phyloP scores from a whole-genome alignment of 1,140 invertebrate species.

The Drosophila chauvacae region DNA sequence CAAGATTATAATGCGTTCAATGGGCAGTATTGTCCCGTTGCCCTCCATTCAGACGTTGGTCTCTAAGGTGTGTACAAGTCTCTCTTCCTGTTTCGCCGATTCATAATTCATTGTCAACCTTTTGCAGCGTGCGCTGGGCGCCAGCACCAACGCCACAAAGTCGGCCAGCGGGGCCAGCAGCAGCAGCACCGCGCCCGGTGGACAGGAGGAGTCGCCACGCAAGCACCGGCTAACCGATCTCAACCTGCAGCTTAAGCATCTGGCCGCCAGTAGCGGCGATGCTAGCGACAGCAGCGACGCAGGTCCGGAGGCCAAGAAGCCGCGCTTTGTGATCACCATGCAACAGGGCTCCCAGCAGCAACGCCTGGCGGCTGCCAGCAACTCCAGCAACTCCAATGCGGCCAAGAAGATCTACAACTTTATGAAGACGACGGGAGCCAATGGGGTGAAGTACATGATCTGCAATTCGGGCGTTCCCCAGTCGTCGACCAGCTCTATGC shows the following conservation, averaged over 20 bases:
- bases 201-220: slow-evolving; percentile 26
- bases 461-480: slow-evolving; percentile 52
- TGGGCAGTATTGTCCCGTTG: slow-evolving; percentile 60
- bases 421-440: slow-evolving; percentile 50
- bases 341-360: slow-evolving; percentile 19
- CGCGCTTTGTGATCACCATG: slow-evolving; percentile 66
- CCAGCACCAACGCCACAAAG: slow-evolving; percentile 14
- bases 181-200: slow-evolving; percentile 12
- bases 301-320: slow-evolving; percentile 68
- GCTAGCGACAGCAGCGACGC: slow-evolving; percentile 40
- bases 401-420: slow-evolving; percentile 63
- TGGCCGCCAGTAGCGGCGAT: slow-evolving; percentile 43
- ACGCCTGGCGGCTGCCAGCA: slow-evolving; percentile 5
- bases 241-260: slow-evolving; percentile 64
- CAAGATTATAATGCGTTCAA: slow-evolving; percentile 71
- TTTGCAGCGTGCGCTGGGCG: slow-evolving; percentile 44
- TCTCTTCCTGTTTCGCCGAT: neutral
- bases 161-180: neutral
- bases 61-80: slow-evolving; percentile 44
- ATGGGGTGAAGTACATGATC: slow-evolving; percentile 62
- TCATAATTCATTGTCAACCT: neutral
- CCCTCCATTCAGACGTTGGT: slow-evolving; percentile 65
- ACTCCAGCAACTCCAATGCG: neutral
- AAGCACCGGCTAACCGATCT: slow-evolving; percentile 72
- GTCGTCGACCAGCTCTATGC: slow-evolving; percentile 54